Base-by-base conservation (phyloP, 2,113 vertebrate genomes). In the Mastomys coucha region DNA sequence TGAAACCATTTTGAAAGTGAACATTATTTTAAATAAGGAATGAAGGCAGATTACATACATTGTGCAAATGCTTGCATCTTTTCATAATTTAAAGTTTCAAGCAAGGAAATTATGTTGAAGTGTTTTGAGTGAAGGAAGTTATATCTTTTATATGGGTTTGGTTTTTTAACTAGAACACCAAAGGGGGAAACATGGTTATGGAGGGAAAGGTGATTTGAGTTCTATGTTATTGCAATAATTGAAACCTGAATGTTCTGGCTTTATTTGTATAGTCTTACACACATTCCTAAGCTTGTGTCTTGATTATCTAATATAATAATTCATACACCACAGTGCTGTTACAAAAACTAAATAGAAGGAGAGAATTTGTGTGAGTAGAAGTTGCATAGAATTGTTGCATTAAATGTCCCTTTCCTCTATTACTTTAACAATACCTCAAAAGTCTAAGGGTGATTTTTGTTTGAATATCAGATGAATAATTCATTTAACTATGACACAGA, bases 401-500 rank as follows among this genome's bases (percentile, higher is more conserved):
- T 49, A 89, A 94, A 77, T 76, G 14, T 0, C 81, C 2, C 60
- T 76, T 92, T 92, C 45, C 10, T 91, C 89, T 89, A 67, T 76
- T 69, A 45, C 11, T 33, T 90, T 51, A 39, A 42, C 19, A 42
- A 42, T 56, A 53, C 26, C 31, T 81, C n/a, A 69, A 81, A 72
- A 75, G 45, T 16, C 3, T 14, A 58, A 2, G 16, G n/a, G 26
- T 84, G 4, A 20, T 8, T 87, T 88, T 96, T 82, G 86, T 78
- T 89, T 81, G 2, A 91, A 97, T 94, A 89, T 94, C 24, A 82
- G 5, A 36, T 69, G 19, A 97, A 72, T 72, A 9, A 91, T 75
- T 81, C 81, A 28, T 86, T 88, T 96, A 91, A 49, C 16, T 19
- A 87, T 24, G 77, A 19, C 36, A 45, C 36, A 2, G 11, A 7